Evolutionary conservation across 1,140 invertebrate genomes (phyloP), one percentile per base, ranked within the genome.

Genomic region (Alviniconcha marisindica): DNA sequence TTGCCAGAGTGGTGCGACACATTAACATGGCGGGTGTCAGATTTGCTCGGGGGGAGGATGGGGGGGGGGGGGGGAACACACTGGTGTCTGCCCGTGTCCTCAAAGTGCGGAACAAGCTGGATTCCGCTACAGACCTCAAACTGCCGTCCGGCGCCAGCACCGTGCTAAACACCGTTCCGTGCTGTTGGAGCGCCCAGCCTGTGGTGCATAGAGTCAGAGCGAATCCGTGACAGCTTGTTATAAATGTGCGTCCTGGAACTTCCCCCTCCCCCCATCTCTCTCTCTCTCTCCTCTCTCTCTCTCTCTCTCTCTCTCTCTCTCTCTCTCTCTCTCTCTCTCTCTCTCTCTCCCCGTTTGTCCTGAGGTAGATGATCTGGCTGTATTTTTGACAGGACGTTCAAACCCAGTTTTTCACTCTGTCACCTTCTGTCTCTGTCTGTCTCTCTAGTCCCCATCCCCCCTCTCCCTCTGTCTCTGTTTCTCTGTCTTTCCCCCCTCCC

Each of bases 311-410:
- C 63, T 69, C n/a, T 69, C 63, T 69, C 4, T 31, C 28, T 69
- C n/a, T 69, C 63, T 69, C 3, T 69, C 63, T 69, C 31, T 69
- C 63, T 69, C 3, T 69, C 63, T 33, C 63, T 33, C 2, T 69
- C 63, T 69, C 63, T 69, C 3, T 69, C 63, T 69, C 28, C 10
- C n/a, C 24, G n/a, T 4, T 14, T 21, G n/a, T 21, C 18, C 24
- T 12, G 48, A 51, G 7, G 48, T 12, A 51, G 48, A 51, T 51
- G 21, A 60, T 60, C 15, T 21, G 56, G 48, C 10, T 51, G 48
- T 51, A 7, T 51, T 7, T 51, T 21, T 7, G 48, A 51, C 7
- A 51, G 10, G 21, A 21, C 28, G 10, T 60, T n/a, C 28, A 4
- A 24, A 15, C 3, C 7, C 63, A 33, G 5, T 69, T 10, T 69